phyloP scores from a whole-genome alignment of 2,888 invertebrate genomes.

The Catocala nupta region DNA sequence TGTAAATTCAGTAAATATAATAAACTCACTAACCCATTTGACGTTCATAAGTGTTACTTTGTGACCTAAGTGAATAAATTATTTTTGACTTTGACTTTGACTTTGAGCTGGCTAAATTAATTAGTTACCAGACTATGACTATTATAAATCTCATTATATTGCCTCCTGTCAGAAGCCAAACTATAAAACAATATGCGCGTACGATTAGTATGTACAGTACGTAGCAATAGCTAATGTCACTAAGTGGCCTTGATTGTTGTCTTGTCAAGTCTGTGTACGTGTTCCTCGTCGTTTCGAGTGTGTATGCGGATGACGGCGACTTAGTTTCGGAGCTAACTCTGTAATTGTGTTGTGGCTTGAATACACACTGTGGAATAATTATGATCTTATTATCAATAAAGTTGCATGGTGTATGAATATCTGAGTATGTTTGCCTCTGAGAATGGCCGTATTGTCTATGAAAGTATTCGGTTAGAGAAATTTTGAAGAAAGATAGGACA shows the following conservation, averaged over 20 bases:
- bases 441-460: too few species aligned
- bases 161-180: not conserved
- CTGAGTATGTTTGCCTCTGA: too few species aligned
- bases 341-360: not conserved
- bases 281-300: conserved; percentile 28
- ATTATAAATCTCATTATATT: too few species aligned
- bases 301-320: conserved; percentile 34
- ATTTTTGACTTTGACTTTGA: too few species aligned
- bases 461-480: too few species aligned
- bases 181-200: conserved; percentile 22
- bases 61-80: too few species aligned
- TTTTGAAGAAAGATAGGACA: too few species aligned
- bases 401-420: not conserved
- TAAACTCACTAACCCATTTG: too few species aligned
- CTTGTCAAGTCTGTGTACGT: conserved; percentile 27
- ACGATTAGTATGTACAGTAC: conserved; percentile 46
- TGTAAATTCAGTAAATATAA: too few species aligned
- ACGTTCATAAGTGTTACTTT: too few species aligned
- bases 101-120: too few species aligned
- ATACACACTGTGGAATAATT: not conserved
- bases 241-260: conserved; percentile 42
- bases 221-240: conserved; percentile 37
- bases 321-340: conserved; percentile 20
- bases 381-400: not conserved
- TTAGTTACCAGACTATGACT: too few species aligned